Conservation (phyloP, 2,888 invertebrate genomes). For the Melanostoma scalare region DNA sequence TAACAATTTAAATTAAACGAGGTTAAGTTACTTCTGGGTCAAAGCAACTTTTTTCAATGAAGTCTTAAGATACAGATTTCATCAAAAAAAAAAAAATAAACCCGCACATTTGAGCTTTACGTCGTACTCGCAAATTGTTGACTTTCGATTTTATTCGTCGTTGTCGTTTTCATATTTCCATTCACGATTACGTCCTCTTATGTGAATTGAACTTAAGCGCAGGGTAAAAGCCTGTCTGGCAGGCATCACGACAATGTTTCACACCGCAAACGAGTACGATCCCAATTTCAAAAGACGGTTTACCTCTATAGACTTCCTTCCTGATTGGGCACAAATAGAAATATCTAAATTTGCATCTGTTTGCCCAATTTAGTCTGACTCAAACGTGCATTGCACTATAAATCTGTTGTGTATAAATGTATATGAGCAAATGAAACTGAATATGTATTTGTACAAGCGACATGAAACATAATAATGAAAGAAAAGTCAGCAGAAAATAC, state of each 20-base stretch:
- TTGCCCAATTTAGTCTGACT: constrained; percentile 6
- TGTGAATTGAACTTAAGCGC: constrained; percentile 11
- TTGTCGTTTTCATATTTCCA: constrained; percentile 50
- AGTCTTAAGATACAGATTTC: not conserved
- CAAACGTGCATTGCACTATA: constrained; percentile 28
- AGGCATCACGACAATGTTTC: constrained; percentile 18
- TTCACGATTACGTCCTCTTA: constrained; percentile 33
- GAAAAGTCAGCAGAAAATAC: not conserved
- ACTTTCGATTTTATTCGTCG: constrained; percentile 39
- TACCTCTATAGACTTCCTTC: constrained; percentile 17
- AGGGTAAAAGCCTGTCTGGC: constrained; percentile 9
- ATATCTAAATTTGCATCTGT: not conserved
- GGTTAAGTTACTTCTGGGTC: constrained; percentile 21
- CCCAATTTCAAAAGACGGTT: not conserved
- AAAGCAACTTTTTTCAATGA: not conserved
- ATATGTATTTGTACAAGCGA: constrained; percentile 2
- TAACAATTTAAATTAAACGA: constrained; percentile 7
- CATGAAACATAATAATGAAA: not conserved
- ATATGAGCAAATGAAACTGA: not conserved
- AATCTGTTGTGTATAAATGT: not conserved
- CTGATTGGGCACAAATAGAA: constrained; percentile 1
- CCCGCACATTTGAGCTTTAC: constrained; percentile 41
- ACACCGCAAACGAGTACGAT: not conserved
- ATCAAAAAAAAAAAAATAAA: constrained; percentile 1
- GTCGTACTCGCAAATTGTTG: constrained; percentile 27